Base-by-base conservation (phyloP, 2,113 vertebrate species). In the Pterocles orientalis region DNA sequence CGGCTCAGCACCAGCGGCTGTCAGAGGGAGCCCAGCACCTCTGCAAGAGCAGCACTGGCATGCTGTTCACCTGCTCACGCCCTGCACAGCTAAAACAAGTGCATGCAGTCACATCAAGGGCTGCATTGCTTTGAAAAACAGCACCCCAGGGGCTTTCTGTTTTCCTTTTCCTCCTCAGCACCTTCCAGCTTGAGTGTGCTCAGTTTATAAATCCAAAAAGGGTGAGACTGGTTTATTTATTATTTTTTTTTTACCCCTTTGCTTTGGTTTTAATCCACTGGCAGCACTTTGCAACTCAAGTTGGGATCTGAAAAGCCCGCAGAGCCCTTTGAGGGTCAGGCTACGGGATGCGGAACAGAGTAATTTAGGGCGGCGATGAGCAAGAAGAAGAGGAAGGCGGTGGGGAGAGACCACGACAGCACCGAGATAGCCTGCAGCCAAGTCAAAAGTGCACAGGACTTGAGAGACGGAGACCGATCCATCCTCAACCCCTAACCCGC, bases 111-210 rank as follows among this genome's bases (percentile, higher is more conserved):
- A 72, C 72, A 92, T 33, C 62, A 76, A 92, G 77, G 26, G 73
- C 81, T 47, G 24, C 21, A 7, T 8, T 26, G 10, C 66, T 89
- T 43, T 61, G 80, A 94, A 26, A 91, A 87, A 60, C 18, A 20
- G 92, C 92, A 78, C 77, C 58, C 86, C 2, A 8, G 50, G 70
- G 72, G 57, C n/a, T 81, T 54, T 20, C 54, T 86, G 53, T 68
- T 91, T 96, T 87, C 70, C 73, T 91, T 94, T 73, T 61, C 56
- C 85, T 89, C 79, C 69, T 82, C 31, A 2, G 79, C 81, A 70
- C 79, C 48, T 86, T 85, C 61, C 60, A 72, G 82, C 72, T 91
- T 2, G 12, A 68, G 62, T 36, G 82, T 28, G 8, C 60, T 95
- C 26, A 4, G 57, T 58, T 82, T 95, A 90, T 80, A 86, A 86